These are phyloP conservation scores for Hycleus phaleratus DNA, from an alignment of 1,140 invertebrate genomes.

Conservation along the genomic window DNA sequence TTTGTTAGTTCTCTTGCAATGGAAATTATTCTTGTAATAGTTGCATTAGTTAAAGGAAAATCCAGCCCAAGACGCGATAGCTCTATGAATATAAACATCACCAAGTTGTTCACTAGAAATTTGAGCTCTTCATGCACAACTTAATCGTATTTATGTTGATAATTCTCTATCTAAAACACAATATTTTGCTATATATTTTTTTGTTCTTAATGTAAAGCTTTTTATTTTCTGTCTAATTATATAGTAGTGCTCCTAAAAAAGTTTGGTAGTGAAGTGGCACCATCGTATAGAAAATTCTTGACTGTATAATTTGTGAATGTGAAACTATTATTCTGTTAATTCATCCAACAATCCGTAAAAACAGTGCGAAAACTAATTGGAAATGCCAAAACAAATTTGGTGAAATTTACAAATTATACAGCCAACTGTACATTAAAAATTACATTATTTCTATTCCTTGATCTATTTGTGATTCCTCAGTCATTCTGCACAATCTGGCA, in stretches of 20 bases:
- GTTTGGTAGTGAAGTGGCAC: slow-evolving; percentile 31
- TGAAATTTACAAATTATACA: slow-evolving; percentile 31
- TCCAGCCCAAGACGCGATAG: background rate
- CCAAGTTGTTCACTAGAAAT: slow-evolving; percentile 21
- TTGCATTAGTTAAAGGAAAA: too few relatives aligned
- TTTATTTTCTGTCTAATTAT: too few relatives aligned
- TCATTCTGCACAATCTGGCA: background rate
- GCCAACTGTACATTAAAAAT: slow-evolving; percentile 25
- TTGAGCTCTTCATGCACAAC: slow-evolving; percentile 33
- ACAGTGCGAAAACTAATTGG: background rate
- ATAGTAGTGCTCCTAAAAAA: slow-evolving; percentile 4
- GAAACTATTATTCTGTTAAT: background rate
- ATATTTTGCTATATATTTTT: slow-evolving; percentile 30
- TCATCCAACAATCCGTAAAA: slow-evolving; percentile 7
- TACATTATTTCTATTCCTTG: slow-evolving; percentile 9
- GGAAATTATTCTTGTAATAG: background rate
- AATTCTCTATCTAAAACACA: slow-evolving; percentile 35
- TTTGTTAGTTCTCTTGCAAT: too few relatives aligned
- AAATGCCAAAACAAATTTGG: background rate
- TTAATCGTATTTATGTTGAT: slow-evolving; percentile 25
- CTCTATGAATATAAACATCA: slow-evolving; percentile 25
- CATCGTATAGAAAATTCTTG: slow-evolving; percentile 26
- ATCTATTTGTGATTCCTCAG: too few relatives aligned
- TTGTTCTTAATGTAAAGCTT: background rate
- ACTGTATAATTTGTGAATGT: slow-evolving; percentile 29